phyloP scores from a whole-genome alignment of 2,888 invertebrate genomes.

The Eristalis tenax region DNA sequence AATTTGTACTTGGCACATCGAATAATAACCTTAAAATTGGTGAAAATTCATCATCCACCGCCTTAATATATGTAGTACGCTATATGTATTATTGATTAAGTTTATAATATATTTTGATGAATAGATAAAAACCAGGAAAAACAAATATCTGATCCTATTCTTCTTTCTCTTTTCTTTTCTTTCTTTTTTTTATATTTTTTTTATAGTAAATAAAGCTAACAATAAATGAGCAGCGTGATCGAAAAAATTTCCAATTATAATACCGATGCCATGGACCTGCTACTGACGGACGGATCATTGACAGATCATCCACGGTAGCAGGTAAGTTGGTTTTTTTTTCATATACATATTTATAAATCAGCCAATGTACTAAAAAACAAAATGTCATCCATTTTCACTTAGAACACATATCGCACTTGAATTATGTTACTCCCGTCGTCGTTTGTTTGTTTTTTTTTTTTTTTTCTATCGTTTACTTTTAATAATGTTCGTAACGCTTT shows the following conservation, averaged over 20 bases:
- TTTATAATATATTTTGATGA: conserved; percentile 3
- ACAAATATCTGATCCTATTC: conserved; percentile 30
- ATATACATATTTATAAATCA: background rate
- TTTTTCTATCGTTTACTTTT: background rate
- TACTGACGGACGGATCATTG: conserved; percentile 73
- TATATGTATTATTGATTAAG: background rate
- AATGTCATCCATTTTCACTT: background rate
- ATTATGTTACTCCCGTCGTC: conserved; percentile 2
- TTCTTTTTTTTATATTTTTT: conserved; percentile 47
- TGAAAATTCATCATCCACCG: background rate
- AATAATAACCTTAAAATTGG: too few species aligned
- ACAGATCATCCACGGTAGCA: conserved; percentile 74
- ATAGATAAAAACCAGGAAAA: background rate
- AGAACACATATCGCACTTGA: background rate
- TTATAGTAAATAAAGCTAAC: conserved; percentile 68
- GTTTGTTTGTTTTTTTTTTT: background rate
- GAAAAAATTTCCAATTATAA: conserved; percentile 36
- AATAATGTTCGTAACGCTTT: conserved; percentile 1
- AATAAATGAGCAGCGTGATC: conserved; percentile 67
- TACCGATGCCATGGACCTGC: conserved; percentile 71
- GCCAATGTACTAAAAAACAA: background rate
- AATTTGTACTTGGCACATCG: too few species aligned
- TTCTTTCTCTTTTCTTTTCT: conserved; percentile 59
- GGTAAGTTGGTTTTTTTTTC: conserved; percentile 73
- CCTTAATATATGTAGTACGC: background rate